Conservation (phyloP, 2,113 vertebrate genomes). For the Puntigrus tetrazona region DNA sequence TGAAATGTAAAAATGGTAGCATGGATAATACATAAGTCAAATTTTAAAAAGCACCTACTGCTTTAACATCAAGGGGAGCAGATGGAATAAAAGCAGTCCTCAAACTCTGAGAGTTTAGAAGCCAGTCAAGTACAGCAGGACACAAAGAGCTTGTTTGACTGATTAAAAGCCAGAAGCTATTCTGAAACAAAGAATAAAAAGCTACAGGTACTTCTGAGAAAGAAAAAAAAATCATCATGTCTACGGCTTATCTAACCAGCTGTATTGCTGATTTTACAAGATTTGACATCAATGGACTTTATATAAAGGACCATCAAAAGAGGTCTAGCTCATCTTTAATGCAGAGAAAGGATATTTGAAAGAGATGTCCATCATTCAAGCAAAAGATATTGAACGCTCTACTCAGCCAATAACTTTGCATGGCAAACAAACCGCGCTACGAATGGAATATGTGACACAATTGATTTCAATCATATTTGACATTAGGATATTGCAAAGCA, state of each 20-base stretch:
- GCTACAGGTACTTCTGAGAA: background rate
- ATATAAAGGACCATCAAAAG: background rate
- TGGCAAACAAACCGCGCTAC: background rate
- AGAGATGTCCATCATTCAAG: background rate
- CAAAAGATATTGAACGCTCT: background rate
- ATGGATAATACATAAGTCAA: background rate
- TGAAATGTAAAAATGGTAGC: background rate
- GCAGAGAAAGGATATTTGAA: background rate
- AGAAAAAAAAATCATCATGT: background rate
- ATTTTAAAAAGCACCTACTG: background rate
- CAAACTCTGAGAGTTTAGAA: background rate
- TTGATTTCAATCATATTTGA: background rate
- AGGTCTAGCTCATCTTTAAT: background rate
- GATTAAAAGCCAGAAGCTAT: background rate
- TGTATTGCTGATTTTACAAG: background rate
- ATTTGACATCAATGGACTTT: background rate
- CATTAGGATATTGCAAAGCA: background rate
- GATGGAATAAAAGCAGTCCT: conserved; percentile 12
- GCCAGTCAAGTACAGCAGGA: background rate
- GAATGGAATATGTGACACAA: background rate
- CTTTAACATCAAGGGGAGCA: background rate
- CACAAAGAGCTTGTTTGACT: conserved; percentile 2
- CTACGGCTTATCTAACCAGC: background rate
- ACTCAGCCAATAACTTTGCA: background rate
- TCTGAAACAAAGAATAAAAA: conserved; percentile 21